Conservation (phyloP, 2,888 invertebrate species). For the Dione vanillae region DNA sequence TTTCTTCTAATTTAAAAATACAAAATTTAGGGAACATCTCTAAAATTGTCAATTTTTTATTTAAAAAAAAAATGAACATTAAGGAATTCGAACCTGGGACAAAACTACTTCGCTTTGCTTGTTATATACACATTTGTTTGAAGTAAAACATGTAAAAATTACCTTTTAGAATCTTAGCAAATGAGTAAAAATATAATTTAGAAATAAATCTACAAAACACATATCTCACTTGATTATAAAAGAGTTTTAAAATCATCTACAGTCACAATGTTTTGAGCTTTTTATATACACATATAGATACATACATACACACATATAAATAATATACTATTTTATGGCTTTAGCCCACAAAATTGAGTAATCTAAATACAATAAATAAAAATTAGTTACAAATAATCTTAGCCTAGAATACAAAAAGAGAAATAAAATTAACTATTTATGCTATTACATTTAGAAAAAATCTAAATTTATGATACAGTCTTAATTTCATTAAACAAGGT, state of each 20-base stretch:
- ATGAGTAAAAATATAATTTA: not conserved
- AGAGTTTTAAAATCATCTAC: slow-evolving; percentile 16
- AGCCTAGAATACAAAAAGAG: slow-evolving; percentile 18
- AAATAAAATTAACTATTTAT: slow-evolving; percentile 18
- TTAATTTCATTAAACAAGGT: slow-evolving; percentile 61
- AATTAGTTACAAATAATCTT: slow-evolving; percentile 13
- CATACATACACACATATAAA: not conserved
- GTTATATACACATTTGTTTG: not conserved
- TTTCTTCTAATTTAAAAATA: too few relatives aligned
- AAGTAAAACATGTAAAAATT: not conserved
- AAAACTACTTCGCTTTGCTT: not conserved
- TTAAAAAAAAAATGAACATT: not conserved
- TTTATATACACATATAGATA: slow-evolving; percentile 3
- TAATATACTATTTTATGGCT: slow-evolving; percentile 8
- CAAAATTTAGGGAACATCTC: not conserved
- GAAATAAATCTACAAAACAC: slow-evolving; percentile 3
- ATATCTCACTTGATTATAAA: slow-evolving; percentile 12
- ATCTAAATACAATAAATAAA: slow-evolving; percentile 23
- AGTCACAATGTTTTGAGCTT: slow-evolving; percentile 22
- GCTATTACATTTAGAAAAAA: slow-evolving; percentile 22
- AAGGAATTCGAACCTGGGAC: not conserved
- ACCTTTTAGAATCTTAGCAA: not conserved
- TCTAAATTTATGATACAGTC: slow-evolving; percentile 65
- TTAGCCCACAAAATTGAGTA: slow-evolving; percentile 7
- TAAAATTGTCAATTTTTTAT: not conserved